Percentiles rank a stretch among this genome's conserved stretches.
Conservation (phyloP, 1,140 invertebrate species). For the Ceratoteleas bidentatus region DNA sequence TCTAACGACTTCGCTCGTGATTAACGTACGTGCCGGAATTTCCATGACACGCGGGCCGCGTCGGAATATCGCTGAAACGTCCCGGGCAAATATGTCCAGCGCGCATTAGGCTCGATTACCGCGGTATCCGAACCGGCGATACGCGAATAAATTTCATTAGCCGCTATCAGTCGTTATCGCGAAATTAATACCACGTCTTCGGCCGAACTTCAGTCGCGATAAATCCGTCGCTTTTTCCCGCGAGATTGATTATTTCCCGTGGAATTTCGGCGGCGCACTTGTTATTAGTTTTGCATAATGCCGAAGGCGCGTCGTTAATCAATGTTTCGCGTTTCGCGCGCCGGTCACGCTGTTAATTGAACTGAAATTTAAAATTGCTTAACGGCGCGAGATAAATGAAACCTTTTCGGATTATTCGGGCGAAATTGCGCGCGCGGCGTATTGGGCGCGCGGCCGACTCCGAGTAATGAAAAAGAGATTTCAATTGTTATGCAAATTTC, state of each 20-base stretch:
- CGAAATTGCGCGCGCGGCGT: not conserved
- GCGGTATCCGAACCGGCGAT: conserved; percentile 11
- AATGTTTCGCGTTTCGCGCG: not conserved
- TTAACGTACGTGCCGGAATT: conserved; percentile 64
- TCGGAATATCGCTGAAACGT: conserved; percentile 52
- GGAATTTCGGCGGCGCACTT: not conserved
- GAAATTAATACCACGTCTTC: conserved; percentile 36
- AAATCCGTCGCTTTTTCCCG: not conserved
- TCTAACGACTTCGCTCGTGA: conserved; percentile 57
- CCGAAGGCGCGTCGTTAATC: not conserved
- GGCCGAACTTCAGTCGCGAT: no score
- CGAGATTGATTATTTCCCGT: not conserved
- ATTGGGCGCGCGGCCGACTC: conserved; percentile 8
- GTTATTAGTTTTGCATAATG: conserved; percentile 2
- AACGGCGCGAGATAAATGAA: conserved; percentile 2
- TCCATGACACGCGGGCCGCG: conserved; percentile 53
- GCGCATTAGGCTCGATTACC: conserved; percentile 58
- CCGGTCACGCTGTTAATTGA: not conserved
- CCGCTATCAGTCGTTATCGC: conserved; percentile 51
- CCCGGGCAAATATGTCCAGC: conserved; percentile 59
- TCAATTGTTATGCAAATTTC: conserved; percentile 50
- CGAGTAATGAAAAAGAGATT: conserved; percentile 36
- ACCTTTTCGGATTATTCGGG: not conserved
- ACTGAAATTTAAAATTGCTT: conserved; percentile 4
- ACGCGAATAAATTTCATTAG: conserved; percentile 58